Evolutionary conservation across 2,113 vertebrate species (phyloP).

Genomic region (Rhegmatorhina hoffmannsi): DNA sequence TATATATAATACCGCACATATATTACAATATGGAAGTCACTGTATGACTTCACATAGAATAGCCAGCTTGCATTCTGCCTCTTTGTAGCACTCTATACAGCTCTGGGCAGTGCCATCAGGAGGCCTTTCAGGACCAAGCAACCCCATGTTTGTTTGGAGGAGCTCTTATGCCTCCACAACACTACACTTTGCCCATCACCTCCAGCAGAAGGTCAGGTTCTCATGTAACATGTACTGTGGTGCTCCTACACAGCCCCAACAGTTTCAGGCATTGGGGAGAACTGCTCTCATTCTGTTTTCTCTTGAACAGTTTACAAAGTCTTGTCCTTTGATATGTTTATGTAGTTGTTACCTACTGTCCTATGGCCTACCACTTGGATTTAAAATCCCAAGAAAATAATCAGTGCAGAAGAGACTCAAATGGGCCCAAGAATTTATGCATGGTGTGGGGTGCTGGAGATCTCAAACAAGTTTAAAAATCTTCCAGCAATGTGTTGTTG

Average conservation of each 20-base stretch:
- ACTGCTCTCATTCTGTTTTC: fast-evolving
- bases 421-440: not conserved
- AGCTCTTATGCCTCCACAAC: not conserved
- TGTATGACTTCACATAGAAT: constrained; percentile 26
- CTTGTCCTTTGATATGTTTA: not conserved
- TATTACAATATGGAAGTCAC: constrained; percentile 12
- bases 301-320: not conserved
- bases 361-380: not conserved
- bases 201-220: not conserved
- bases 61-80: not conserved
- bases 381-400: not conserved
- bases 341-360: not conserved
- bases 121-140: not conserved
- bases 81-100: not conserved
- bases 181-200: not conserved
- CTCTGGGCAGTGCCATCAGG: not conserved
- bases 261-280: not conserved
- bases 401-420: not conserved
- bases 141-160: not conserved
- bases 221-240: fast-evolving
- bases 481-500: fast-evolving
- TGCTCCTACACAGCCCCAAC: not conserved
- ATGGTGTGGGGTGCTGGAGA: not conserved
- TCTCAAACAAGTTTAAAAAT: not conserved
- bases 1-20: not conserved